phyloP scores from a whole-genome alignment of 1,140 invertebrate genomes.

The Leptinotarsa texana region DNA sequence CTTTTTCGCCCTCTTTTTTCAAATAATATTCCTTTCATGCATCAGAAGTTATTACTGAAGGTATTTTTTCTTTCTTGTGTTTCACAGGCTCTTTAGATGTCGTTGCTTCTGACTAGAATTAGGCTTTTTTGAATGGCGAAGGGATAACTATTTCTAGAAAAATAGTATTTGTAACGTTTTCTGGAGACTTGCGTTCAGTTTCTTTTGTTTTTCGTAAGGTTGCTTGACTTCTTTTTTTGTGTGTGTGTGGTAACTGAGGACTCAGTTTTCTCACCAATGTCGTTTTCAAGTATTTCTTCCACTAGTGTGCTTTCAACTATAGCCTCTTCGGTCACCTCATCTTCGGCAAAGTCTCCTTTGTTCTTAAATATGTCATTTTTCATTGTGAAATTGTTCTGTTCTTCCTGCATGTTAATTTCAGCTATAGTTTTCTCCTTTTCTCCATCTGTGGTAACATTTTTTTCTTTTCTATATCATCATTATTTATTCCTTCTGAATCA shows the following conservation, averaged over 20 bases:
- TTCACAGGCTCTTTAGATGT: not conserved
- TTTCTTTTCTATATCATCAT: not conserved
- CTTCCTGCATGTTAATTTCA: not conserved
- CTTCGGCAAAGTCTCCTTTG: not conserved
- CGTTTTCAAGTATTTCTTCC: not conserved
- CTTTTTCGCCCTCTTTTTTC: not conserved
- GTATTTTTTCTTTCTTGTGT: constrained; percentile 12
- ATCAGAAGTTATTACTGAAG: constrained; percentile 12
- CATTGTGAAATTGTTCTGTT: not conserved
- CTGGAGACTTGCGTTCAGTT: not conserved
- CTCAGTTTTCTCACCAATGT: not conserved
- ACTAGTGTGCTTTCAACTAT: not conserved
- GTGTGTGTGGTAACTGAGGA: not conserved
- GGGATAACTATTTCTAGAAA: not conserved
- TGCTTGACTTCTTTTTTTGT: not conserved
- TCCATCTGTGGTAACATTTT: not conserved
- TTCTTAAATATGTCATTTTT: too few relatives aligned
- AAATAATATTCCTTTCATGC: constrained; percentile 8
- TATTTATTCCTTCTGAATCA: not conserved
- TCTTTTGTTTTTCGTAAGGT: not conserved
- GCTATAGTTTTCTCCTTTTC: not conserved
- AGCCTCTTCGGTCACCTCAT: not conserved
- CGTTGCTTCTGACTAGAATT: constrained; percentile 1
- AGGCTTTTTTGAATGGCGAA: constrained; percentile 16
- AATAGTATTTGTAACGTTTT: not conserved